Evolutionary conservation across 2,888 invertebrate species (phyloP).

Genomic region (Drosophila eohydei): DNA sequence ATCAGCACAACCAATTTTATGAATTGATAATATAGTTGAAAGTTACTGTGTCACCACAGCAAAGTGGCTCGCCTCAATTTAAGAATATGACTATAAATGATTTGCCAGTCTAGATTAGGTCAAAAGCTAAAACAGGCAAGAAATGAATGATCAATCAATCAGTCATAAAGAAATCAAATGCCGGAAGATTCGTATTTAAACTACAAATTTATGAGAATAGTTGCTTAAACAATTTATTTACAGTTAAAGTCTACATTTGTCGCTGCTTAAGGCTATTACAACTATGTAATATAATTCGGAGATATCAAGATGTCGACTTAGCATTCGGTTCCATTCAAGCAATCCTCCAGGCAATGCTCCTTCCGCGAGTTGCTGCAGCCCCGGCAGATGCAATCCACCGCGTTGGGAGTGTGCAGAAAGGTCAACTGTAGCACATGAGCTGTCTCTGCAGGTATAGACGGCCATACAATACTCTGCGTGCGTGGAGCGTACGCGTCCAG

Average conservation of each 20-base stretch:
- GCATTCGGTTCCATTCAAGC: conserved; percentile 39
- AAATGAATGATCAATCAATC: too few species aligned
- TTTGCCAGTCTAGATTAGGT: too few species aligned
- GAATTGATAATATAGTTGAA: too few species aligned
- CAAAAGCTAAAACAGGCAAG: too few species aligned
- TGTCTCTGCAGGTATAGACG: conserved; percentile 50
- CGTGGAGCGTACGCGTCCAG: conserved; percentile 67
- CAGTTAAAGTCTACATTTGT: conserved; percentile 3
- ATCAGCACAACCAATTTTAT: too few species aligned
- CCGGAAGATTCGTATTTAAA: not conserved
- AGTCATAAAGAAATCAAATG: not conserved
- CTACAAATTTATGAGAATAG: not conserved
- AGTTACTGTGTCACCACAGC: too few species aligned
- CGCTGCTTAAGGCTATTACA: not conserved
- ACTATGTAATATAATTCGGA: not conserved
- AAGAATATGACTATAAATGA: too few species aligned
- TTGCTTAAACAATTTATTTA: not conserved
- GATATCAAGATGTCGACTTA: conserved; percentile 8
- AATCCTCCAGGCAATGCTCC: conserved; percentile 36
- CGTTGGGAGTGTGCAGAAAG: conserved; percentile 54
- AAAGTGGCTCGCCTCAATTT: too few species aligned
- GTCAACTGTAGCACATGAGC: conserved; percentile 57
- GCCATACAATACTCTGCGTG: conserved; percentile 70
- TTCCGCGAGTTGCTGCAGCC: conserved; percentile 33
- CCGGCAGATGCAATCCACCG: conserved; percentile 46